Evolutionary conservation across 2,888 invertebrate species (phyloP).

Genomic region (Argynnis bischoffii): DNA sequence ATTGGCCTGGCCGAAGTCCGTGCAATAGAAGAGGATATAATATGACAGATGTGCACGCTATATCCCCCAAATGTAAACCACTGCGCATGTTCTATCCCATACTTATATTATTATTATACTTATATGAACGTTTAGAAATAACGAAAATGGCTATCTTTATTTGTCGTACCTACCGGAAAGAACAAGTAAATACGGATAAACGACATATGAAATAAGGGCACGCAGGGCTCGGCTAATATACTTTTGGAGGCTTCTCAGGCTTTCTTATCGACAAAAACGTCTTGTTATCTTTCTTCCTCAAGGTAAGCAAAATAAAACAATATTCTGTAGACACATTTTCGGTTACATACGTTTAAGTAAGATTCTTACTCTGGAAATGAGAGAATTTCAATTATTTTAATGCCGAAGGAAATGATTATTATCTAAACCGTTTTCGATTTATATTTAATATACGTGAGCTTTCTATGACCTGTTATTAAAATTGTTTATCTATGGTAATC

Average conservation of each 20-base stretch:
- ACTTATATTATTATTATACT: too few relatives aligned
- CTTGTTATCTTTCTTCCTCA: slow-evolving; percentile 51
- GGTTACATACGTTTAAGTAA: slow-evolving; percentile 22
- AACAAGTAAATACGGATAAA: slow-evolving; percentile 43
- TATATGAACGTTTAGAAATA: not conserved
- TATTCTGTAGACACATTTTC: slow-evolving; percentile 39
- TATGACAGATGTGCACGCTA: too few relatives aligned
- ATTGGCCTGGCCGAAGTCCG: too few relatives aligned
- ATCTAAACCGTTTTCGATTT: not conserved
- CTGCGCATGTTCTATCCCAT: too few relatives aligned
- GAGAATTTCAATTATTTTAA: slow-evolving; percentile 20
- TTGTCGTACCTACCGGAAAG: slow-evolving; percentile 28
- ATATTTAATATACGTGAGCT: not conserved
- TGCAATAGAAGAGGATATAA: too few relatives aligned
- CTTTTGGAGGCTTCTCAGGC: slow-evolving; percentile 52
- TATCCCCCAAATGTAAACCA: too few relatives aligned
- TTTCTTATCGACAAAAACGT: slow-evolving; percentile 52
- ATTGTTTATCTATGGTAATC: too few relatives aligned
- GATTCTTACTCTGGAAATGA: slow-evolving; percentile 9
- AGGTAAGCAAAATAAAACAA: slow-evolving; percentile 46
- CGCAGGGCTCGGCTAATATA: slow-evolving; percentile 51
- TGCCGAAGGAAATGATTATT: not conserved
- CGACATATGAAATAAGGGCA: slow-evolving; percentile 48
- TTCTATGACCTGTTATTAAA: too few relatives aligned
- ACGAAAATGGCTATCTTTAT: slow-evolving; percentile 17